Conservation (phyloP, 2,797 vertebrate genomes). For the Lindbergichthys nudifrons region DNA sequence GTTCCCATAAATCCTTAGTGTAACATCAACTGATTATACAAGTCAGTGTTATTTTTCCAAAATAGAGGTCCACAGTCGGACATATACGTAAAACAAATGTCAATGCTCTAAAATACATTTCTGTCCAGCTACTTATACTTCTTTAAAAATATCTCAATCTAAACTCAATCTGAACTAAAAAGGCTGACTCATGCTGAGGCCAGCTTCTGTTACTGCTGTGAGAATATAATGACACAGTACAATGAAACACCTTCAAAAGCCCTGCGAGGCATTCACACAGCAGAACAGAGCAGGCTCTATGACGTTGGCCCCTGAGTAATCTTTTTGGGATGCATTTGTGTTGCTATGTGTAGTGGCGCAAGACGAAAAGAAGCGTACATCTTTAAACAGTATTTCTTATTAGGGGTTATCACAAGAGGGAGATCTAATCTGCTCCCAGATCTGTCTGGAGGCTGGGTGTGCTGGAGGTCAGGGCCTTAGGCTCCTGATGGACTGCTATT, state of each 20-base stretch:
- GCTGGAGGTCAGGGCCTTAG: constrained; percentile 73
- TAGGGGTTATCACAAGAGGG: constrained; percentile 53
- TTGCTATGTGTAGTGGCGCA: constrained; percentile 5
- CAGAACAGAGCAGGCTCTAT: constrained; percentile 11
- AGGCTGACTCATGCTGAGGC: constrained; percentile 15
- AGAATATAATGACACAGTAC: constrained; percentile 20
- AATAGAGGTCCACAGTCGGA: neutral
- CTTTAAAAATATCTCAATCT: constrained; percentile 2
- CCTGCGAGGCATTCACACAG: constrained; percentile 18
- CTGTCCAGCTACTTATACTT: neutral
- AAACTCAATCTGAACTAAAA: neutral
- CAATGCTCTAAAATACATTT: neutral
- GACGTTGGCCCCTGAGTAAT: constrained; percentile 10
- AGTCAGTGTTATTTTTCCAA: neutral
- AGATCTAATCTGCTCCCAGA: constrained; percentile 72
- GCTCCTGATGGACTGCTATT: constrained; percentile 83
- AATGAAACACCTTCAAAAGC: constrained; percentile 18
- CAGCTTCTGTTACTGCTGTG: constrained; percentile 19
- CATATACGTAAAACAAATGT: neutral
- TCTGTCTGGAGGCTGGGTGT: constrained; percentile 66
- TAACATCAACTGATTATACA: constrained; percentile 7
- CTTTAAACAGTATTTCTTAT: constrained; percentile 58
- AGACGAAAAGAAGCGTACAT: constrained; percentile 12
- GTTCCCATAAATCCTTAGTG: constrained; percentile 2
- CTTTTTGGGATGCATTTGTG: constrained; percentile 15